phyloP scores from a whole-genome alignment of 2,113 vertebrate genomes.

The Hymenochirus boettgeri region DNA sequence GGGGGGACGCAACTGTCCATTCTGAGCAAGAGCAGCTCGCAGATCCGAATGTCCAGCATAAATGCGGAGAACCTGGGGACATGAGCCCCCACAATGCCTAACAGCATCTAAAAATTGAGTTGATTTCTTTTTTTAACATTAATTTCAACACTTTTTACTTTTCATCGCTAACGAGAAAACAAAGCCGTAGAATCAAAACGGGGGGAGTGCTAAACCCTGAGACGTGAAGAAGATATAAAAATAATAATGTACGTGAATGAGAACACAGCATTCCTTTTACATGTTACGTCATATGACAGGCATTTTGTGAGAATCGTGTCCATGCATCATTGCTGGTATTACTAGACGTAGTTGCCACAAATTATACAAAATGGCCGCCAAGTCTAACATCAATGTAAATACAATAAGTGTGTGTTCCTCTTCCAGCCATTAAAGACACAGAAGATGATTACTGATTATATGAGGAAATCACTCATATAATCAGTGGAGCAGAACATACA shows the following conservation, averaged over 20 bases:
- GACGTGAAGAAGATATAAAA: constrained; percentile 10
- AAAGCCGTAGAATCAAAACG: neutral
- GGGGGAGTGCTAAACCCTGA: neutral
- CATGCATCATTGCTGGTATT: constrained; percentile 42
- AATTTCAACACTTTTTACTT: constrained; percentile 7
- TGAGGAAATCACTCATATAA: too few relatives aligned
- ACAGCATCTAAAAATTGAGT: constrained; percentile 39
- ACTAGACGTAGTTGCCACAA: constrained; percentile 41
- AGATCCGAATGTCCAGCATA: constrained; percentile 96
- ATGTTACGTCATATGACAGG: constrained; percentile 26
- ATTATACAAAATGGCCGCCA: neutral
- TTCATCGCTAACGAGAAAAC: constrained; percentile 1
- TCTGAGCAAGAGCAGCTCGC: constrained; percentile 99
- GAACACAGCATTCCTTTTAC: constrained; percentile 45
- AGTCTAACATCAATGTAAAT: neutral
- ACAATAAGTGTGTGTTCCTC: too few relatives aligned
- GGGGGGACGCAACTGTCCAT: constrained; percentile 97
- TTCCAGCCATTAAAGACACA: too few relatives aligned
- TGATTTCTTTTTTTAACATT: constrained; percentile 19
- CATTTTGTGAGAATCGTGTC: constrained; percentile 44
- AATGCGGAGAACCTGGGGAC: constrained; percentile 90
- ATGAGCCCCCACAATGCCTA: constrained; percentile 64
- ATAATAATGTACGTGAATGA: constrained; percentile 25
- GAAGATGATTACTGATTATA: too few relatives aligned
- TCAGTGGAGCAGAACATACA: too few relatives aligned